Conservation (phyloP, 2,113 vertebrate genomes). For the Isurus oxyrinchus region DNA sequence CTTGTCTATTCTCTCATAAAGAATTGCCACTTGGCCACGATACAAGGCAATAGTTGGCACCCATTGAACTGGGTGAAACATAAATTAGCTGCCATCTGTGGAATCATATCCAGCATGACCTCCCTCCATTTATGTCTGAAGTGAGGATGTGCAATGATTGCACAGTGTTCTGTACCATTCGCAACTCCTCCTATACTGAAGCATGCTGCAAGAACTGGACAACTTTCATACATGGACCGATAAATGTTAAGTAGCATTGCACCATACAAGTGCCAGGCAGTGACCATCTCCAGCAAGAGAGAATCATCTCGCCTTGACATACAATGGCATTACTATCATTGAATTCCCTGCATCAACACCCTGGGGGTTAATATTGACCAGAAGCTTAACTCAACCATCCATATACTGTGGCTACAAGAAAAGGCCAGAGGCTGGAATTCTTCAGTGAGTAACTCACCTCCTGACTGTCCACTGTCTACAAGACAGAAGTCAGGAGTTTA, state of each 20-base stretch:
- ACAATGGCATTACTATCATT: not conserved
- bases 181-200: not conserved
- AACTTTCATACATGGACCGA: too few species aligned
- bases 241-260: too few species aligned
- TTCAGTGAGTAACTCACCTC: not conserved
- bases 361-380: not conserved
- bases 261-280: too few species aligned
- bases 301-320: not conserved
- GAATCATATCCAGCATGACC: not conserved
- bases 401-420: not conserved
- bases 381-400: not conserved
- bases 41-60: not conserved
- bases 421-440: not conserved
- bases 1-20: not conserved
- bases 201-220: not conserved
- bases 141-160: not conserved
- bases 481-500: not conserved
- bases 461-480: not conserved
- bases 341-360: not conserved
- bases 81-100: not conserved
- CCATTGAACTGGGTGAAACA: not conserved
- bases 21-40: not conserved
- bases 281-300: not conserved
- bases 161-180: not conserved
- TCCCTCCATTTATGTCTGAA: not conserved